Conservation (phyloP, 2,888 invertebrate genomes). For the Dryobotodes eremita region DNA sequence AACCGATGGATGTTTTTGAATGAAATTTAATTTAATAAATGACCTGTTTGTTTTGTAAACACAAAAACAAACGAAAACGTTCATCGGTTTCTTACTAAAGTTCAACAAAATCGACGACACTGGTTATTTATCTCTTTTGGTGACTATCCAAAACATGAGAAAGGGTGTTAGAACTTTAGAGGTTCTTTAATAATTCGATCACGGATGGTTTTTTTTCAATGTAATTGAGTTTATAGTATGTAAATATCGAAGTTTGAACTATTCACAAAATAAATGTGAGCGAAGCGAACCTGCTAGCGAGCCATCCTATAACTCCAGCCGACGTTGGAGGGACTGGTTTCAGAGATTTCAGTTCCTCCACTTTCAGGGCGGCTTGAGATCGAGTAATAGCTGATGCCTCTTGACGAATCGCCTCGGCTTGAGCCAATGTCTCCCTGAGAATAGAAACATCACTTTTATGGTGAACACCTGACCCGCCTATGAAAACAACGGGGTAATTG, state of each 20-base stretch:
- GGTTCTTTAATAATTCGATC: neutral
- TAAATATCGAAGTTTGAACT: neutral
- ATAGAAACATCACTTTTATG: slow-evolving; percentile 14
- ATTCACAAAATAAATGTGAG: neutral
- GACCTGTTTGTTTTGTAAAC: no score
- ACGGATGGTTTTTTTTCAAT: neutral
- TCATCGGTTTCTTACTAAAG: no score
- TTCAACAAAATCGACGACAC: no score
- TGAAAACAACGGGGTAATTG: neutral
- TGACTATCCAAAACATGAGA: neutral
- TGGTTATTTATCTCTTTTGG: no score
- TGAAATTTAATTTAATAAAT: no score
- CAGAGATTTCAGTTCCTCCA: slow-evolving; percentile 74
- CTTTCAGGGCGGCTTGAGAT: slow-evolving; percentile 70
- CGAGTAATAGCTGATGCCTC: slow-evolving; percentile 73
- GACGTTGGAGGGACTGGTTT: slow-evolving; percentile 86
- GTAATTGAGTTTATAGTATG: neutral
- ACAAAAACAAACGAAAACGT: no score
- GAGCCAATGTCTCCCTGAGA: slow-evolving; percentile 74
- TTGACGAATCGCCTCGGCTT: slow-evolving; percentile 76
- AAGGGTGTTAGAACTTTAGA: neutral
- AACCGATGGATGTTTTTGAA: no score
- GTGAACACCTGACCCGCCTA: neutral
- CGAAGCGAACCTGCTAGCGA: slow-evolving; percentile 79
- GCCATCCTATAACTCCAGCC: slow-evolving; percentile 85